Conservation (phyloP, 2,113 vertebrate genomes). For the Cinclus mexicanus region DNA sequence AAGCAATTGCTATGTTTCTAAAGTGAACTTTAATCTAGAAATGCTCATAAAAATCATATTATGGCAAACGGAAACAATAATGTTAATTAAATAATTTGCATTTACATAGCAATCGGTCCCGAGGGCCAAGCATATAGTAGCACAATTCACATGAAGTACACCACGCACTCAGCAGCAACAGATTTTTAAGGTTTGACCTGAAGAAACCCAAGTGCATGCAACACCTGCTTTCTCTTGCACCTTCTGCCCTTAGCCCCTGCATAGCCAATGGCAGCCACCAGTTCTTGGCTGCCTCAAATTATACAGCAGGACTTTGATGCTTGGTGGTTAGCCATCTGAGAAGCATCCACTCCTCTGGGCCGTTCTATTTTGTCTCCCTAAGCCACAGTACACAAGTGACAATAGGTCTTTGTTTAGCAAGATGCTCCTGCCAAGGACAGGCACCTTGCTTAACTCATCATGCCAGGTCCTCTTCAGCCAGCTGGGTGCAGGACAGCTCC, state of each 20-base stretch:
- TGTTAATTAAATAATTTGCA: constrained; percentile 69
- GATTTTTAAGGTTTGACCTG: not conserved
- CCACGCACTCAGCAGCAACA: not conserved
- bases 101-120: constrained; percentile 55
- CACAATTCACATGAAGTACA: constrained; percentile 30
- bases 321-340: not conserved
- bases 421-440: not conserved
- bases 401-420: not conserved
- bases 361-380: not conserved
- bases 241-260: not conserved
- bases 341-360: not conserved
- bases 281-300: not conserved
- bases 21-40: constrained; percentile 66
- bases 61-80: constrained; percentile 63
- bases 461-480: not conserved
- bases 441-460: not conserved
- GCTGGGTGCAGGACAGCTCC: not conserved
- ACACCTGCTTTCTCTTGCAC: not conserved
- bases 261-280: not conserved
- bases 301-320: not conserved
- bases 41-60: constrained; percentile 67
- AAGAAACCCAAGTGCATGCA: not conserved
- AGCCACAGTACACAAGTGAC: not conserved
- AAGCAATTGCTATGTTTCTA: constrained; percentile 51
- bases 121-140: constrained; percentile 28